Evolutionary conservation across 1,140 invertebrate genomes (phyloP), one percentile per base, ranked within the genome.

Genomic region (Atta texana): DNA sequence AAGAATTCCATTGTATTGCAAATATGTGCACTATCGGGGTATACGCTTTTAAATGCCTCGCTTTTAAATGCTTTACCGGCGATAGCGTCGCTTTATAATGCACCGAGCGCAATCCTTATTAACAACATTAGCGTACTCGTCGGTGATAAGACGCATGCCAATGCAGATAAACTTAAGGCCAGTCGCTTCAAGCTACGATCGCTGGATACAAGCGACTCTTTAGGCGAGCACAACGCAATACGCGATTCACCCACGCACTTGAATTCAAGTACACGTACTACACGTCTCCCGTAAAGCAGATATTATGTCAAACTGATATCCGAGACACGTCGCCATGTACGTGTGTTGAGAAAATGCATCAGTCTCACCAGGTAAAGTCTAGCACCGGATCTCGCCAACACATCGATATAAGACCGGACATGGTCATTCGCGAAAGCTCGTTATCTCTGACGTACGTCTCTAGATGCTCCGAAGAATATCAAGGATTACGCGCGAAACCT

Each of bases 311-410:
- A 8, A 18, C 31, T 14, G 21, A 14, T 28, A 18, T 53, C 53
- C 76, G 21, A 34, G 44, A 57, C 53, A 16, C n/a, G n/a, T 16
- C 31, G 53, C 31, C 21, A 28, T 44, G 14, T 68, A 3, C 18
- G 71, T 31, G 28, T 49, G 12, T 8, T 57, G 21, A 61, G 16
- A 10, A 59, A 69, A 61, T 28, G 51, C 16, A 55, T 55, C 39
- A 69, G 18, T 69, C 63, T 55, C 69, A 39, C 81, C 82, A 71
- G 39, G 57, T 82, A 78, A 89, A 92, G 91, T 92, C 91, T 82
- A 87, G 88, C 44, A 34, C 21, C 6, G 34, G 88, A 81, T 91
- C 85, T 92, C 91, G 92, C 92, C 91, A 85, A 92, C 88, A 91
- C 91, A 92, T 91, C 92, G 91, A 92, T 78, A 87, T 78, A 39